Evolutionary conservation across 2,797 vertebrate species (phyloP), one percentile per base, ranked within the genome.

Genomic region (Scleropages formosus): DNA sequence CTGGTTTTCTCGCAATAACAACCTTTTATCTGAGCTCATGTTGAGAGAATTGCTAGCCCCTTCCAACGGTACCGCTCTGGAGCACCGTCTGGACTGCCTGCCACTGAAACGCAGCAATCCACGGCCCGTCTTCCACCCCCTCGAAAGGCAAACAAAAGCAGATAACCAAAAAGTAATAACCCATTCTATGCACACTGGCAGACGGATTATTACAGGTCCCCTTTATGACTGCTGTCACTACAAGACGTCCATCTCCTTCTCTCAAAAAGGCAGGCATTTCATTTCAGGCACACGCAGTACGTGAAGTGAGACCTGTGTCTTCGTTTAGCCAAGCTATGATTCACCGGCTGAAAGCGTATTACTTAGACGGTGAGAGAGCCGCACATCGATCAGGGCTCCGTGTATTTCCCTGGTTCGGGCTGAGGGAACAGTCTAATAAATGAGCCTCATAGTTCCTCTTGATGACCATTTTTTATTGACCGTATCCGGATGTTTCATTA

Each of bases 391-490:
- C 79, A 78, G 75, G 78, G 74, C 66, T 79, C 79, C 31, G 77
- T 16, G 71, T 74, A 56, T 59, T 77, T 56, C 75, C 53, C 73
- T 77, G 22, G 9, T 18, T 44, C n/a, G 0, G n/a, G 10, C 75
- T 80, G 39, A 61, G 82, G 82, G 77, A 80, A 62, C 49, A 39
- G 80, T 59, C 75, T 76, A 84, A 84, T 83, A 83, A 86, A 85
- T 82, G 82, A 77, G 76, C 53, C 77, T 72, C 73, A 79, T 76
- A 67, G 68, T 77, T 80, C 80, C 64, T 60, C 74, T 79, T 53
- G 84, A 79, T 84, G 79, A 80, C 62, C 0, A 15, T 16, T 76
- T 81, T 80, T 82, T 76, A 85, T 82, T 85, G 85, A 82, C 84
- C 80, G 65, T 61, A 68, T 78, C 80, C 27, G 76, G 74, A 79